A percentile compares a stretch with the other conserved stretches of the same genome.
phyloP scores from a whole-genome alignment of 2,888 invertebrate species.

The Lepidocyrtinus sp. region DNA sequence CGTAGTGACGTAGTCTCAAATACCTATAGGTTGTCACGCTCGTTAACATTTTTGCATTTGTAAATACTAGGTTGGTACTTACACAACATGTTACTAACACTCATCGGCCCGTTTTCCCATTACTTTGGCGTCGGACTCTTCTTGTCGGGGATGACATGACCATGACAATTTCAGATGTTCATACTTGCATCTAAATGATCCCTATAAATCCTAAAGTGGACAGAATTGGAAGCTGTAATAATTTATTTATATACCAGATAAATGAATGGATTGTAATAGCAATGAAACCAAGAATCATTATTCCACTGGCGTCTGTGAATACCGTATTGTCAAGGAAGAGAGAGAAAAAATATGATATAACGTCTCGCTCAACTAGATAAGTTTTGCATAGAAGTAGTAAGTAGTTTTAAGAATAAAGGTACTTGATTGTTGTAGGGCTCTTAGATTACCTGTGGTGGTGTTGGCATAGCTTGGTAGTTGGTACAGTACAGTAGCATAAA shows the following conservation, averaged over 20 bases:
- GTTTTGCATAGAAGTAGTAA: background rate
- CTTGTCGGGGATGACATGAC: background rate
- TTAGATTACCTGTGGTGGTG: background rate
- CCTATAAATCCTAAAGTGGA: background rate
- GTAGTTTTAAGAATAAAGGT: background rate
- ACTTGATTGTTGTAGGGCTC: background rate
- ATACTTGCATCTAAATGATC: background rate
- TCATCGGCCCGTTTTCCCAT: background rate
- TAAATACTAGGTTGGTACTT: background rate
- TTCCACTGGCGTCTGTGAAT: conserved; percentile 27
- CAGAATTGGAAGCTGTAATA: conserved; percentile 3
- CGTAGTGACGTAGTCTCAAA: too few species aligned
- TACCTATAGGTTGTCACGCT: too few species aligned
- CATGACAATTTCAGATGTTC: background rate
- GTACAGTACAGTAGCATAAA: too few species aligned
- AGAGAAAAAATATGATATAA: background rate
- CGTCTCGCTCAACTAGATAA: background rate
- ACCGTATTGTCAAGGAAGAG: background rate
- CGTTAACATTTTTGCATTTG: background rate
- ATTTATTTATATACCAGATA: background rate
- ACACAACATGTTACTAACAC: background rate
- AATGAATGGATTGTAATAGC: background rate
- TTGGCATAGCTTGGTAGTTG: too few species aligned
- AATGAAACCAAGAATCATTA: conserved; percentile 33
- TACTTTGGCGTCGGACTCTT: background rate